A percentile compares a stretch with the other conserved stretches of the same genome.
These are phyloP conservation scores for Drosophila nebulosa DNA, from an alignment of 1,140 invertebrate species.

Conservation along the genomic window DNA sequence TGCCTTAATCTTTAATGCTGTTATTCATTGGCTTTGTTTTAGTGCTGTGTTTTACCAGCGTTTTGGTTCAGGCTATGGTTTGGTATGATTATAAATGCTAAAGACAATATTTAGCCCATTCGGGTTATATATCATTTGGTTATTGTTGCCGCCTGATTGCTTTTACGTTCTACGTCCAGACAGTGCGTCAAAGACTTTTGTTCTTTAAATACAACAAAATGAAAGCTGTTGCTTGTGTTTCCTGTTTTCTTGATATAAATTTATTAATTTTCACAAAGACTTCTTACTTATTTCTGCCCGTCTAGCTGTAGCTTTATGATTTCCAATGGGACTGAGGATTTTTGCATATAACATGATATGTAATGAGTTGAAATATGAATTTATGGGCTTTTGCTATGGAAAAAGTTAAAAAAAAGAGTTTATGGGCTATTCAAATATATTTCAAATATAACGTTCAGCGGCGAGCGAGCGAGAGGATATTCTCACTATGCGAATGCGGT, in stretches of 20 bases:
- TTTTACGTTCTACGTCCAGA: not conserved
- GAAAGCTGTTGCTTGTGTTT: not conserved
- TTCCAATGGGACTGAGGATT: not conserved
- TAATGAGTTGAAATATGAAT: too few species aligned
- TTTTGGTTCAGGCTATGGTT: conserved; percentile 35
- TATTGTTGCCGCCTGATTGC: not conserved
- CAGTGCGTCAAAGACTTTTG: not conserved
- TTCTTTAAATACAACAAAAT: not conserved
- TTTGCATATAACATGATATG: not conserved
- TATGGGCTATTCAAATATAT: too few species aligned
- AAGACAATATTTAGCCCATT: not conserved
- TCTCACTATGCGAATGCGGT: too few species aligned
- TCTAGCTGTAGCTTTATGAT: not conserved
- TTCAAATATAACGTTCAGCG: too few species aligned
- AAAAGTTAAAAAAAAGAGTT: too few species aligned
- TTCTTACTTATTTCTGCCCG: not conserved
- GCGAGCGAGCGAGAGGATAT: too few species aligned
- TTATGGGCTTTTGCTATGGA: too few species aligned
- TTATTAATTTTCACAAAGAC: not conserved
- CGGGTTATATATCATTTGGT: not conserved
- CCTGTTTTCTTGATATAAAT: not conserved
- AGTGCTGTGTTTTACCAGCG: conserved; percentile 37
- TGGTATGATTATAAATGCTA: conserved; percentile 43
- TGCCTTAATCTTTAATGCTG: conserved; percentile 24
- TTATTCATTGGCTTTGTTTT: conserved; percentile 33